Evolutionary conservation across 2,113 vertebrate genomes (phyloP), one percentile per base, ranked within the genome.

Genomic region (Lethenteron reissneri): DNA sequence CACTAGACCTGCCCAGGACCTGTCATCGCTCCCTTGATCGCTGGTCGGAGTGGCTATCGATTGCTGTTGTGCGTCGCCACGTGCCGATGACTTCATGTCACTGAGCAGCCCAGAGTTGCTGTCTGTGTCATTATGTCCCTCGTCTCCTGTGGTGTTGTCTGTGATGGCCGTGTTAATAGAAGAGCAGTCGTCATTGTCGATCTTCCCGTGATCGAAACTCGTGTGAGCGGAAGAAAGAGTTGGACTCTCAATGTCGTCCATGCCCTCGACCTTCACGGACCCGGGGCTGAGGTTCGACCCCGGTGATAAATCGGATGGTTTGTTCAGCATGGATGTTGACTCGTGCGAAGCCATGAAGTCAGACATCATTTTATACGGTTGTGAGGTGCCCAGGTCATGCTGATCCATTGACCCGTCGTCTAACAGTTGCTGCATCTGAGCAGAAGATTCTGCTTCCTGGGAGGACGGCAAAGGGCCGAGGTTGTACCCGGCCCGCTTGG

Each of bases 111-210:
- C 85, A 0, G 83, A 83, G 9, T 89, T 86, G 6, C 90, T 90
- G 57, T 99, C 92, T 3, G 92, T 97, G 77, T 99, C 94, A 17
- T 84, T 87, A 1, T 90, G 96, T 75, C 90, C 92, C 81, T 99
- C 94, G 14, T 99, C 94, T 75, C 94, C 94, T 4, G 94, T 99
- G 64, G 94, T 99, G 74, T 89, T 99, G 72, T 99, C 94, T 70
- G 92, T 99, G 84, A 99, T 91, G 15, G 94, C 92, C 0, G 94
- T 99, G 77, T 99, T 99, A 77, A 99, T 91, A 11, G 94, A 99
- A 73, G 94, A 99, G 78, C 92, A 97, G 81, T 99, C 94, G 10
- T 99, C 94, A 1, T 97, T 99, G 82, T 99, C 94, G 75, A 97
- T 82, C 80, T 95, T 97, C 9, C 80, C 83, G 58, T 85, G 94